Conservation (phyloP, 2,888 invertebrate genomes). For the Myopa testacea region DNA sequence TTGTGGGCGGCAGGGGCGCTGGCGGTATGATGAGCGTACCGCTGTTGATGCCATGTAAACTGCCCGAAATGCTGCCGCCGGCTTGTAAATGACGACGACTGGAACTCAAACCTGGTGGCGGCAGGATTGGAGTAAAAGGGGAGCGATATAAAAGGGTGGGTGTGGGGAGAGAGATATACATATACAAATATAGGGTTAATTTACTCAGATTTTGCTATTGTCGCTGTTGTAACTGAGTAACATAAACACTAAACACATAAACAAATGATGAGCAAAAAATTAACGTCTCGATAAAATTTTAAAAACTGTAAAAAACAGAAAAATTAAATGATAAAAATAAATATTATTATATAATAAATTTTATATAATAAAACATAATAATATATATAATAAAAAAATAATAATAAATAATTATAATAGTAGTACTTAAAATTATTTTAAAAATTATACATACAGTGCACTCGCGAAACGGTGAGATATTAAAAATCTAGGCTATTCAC, state of each 20-base stretch:
- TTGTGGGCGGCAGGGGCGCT: slow-evolving; percentile 68
- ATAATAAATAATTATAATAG: too few species aligned
- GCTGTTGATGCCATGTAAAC: slow-evolving; percentile 67
- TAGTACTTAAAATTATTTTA: too few species aligned
- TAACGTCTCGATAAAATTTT: slow-evolving; percentile 36
- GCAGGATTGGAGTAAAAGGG: not conserved
- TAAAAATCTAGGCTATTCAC: too few species aligned
- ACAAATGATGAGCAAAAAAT: slow-evolving; percentile 32
- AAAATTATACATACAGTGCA: not conserved
- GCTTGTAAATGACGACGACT: slow-evolving; percentile 69
- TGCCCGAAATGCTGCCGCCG: slow-evolving; percentile 68
- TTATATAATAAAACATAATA: not conserved
- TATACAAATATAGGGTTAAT: not conserved
- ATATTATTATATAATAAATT: not conserved
- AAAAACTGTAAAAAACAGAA: slow-evolving; percentile 49
- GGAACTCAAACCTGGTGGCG: slow-evolving; percentile 65
- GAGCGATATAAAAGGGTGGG: not conserved
- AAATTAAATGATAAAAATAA: slow-evolving; percentile 22
- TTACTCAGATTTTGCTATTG: too few species aligned
- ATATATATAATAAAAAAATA: too few species aligned
- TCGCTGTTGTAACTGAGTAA: too few species aligned
- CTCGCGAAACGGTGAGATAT: too few species aligned
- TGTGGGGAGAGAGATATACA: not conserved
- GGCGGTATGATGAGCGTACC: slow-evolving; percentile 67
- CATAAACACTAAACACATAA: slow-evolving; percentile 27